Conservation (phyloP, 2,888 invertebrate genomes). For the Shargacucullia verbasci region DNA sequence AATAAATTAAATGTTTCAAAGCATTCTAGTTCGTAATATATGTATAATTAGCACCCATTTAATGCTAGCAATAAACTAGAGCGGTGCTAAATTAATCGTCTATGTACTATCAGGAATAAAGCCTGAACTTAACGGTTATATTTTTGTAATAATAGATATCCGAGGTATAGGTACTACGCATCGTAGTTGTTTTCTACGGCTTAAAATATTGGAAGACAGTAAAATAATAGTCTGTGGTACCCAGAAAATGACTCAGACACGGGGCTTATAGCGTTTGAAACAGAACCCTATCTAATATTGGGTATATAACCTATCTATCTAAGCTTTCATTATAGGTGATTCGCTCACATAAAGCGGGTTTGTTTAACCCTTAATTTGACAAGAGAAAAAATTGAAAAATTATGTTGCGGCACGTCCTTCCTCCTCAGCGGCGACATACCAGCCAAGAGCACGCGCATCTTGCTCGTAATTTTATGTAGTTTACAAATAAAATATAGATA, state of each 20-base stretch:
- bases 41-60: constrained; percentile 80
- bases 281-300: constrained; percentile 62
- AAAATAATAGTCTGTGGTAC: constrained; percentile 67
- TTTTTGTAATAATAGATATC: constrained; percentile 46
- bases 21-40: constrained; percentile 57
- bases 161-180: constrained; percentile 59
- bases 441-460: no score
- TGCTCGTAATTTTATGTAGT: no score
- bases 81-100: constrained; percentile 65
- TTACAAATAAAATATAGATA: no score
- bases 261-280: constrained; percentile 55
- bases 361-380: constrained; percentile 1
- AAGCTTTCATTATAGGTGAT: constrained; percentile 50
- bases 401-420: no score
- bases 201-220: constrained; percentile 84
- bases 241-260: constrained; percentile 55
- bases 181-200: constrained; percentile 67
- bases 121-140: constrained; percentile 50
- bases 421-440: no score
- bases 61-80: constrained; percentile 79
- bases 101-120: constrained; percentile 54
- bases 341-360: constrained; percentile 35
- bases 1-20: constrained; percentile 46
- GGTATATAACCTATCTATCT: constrained; percentile 57
- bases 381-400: no score